Conservation (phyloP, 2,888 invertebrate genomes). For the Himalopsyche kuldschensis region DNA sequence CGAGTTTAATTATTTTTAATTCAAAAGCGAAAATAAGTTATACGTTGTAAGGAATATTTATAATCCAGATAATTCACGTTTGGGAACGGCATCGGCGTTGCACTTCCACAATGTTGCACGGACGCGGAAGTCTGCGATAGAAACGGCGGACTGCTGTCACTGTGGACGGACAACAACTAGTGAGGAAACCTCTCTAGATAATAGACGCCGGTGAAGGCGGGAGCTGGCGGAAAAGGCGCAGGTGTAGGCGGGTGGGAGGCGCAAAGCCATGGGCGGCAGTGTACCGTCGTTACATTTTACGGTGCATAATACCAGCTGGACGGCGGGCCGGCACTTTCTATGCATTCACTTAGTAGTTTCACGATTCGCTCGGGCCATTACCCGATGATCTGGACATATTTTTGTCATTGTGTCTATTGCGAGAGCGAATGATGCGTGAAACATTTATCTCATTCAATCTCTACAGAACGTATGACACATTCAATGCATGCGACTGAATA, state of each 20-base stretch:
- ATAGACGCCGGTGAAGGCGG: not conserved
- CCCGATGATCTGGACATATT: not conserved
- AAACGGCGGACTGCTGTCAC: not conserved
- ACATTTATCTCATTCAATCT: not conserved
- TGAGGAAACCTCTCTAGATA: constrained; percentile 1
- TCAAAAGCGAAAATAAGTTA: not conserved
- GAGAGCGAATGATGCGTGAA: not conserved
- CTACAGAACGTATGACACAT: not conserved
- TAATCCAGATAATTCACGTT: not conserved
- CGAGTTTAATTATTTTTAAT: not conserved
- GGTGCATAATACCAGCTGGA: not conserved
- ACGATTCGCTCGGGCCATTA: constrained; percentile 18
- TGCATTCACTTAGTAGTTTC: constrained; percentile 17
- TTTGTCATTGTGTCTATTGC: not conserved
- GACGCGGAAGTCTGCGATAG: not conserved
- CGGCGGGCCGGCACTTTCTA: constrained; percentile 17
- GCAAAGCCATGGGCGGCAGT: not conserved
- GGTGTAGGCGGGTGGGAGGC: not conserved
- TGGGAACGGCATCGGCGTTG: not conserved
- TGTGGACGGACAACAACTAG: not conserved
- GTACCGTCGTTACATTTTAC: not conserved
- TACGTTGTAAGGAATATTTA: not conserved
- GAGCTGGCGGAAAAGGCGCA: not conserved
- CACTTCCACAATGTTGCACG: not conserved
- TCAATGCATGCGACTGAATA: not conserved